Evolutionary conservation across 2,888 invertebrate species (phyloP).

Genomic region (Athalia circularis): DNA sequence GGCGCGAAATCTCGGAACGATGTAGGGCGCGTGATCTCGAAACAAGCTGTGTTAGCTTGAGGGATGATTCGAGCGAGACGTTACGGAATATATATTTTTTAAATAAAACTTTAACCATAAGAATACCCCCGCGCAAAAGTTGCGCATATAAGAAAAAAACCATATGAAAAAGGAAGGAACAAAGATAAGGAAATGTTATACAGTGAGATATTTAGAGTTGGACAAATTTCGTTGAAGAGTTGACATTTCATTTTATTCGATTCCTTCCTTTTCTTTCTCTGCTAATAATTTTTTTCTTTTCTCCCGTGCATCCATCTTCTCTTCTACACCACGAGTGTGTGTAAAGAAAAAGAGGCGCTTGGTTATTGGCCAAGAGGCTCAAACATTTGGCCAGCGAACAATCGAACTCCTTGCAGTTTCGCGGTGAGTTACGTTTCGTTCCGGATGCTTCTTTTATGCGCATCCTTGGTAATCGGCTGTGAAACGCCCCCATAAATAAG

Average conservation of each 20-base stretch:
- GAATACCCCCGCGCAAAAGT: not conserved
- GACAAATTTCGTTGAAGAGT: conserved; percentile 5
- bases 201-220: too few species aligned
- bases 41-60: not conserved
- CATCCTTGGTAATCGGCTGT: conserved; percentile 45
- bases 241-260: too few species aligned
- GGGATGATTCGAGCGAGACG: conserved; percentile 7
- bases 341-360: conserved; percentile 11
- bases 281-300: not conserved
- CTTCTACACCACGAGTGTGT: not conserved
- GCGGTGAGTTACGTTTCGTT: conserved; percentile 37
- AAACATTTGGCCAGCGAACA: conserved; percentile 41
- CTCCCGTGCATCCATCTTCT: not conserved
- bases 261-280: not conserved
- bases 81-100: conserved; percentile 20
- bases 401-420: conserved; percentile 43
- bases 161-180: too few species aligned
- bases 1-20: conserved; percentile 26
- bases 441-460: conserved; percentile 42
- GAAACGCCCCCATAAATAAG: conserved; percentile 44
- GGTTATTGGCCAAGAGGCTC: conserved; percentile 45
- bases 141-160: not conserved
- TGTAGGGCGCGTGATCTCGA: not conserved
- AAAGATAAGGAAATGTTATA: too few species aligned
- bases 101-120: conserved; percentile 14